Evolutionary conservation across 2,797 vertebrate species (phyloP), one percentile per base, ranked within the genome.

Genomic region (Threskiornis aethiopicus): DNA sequence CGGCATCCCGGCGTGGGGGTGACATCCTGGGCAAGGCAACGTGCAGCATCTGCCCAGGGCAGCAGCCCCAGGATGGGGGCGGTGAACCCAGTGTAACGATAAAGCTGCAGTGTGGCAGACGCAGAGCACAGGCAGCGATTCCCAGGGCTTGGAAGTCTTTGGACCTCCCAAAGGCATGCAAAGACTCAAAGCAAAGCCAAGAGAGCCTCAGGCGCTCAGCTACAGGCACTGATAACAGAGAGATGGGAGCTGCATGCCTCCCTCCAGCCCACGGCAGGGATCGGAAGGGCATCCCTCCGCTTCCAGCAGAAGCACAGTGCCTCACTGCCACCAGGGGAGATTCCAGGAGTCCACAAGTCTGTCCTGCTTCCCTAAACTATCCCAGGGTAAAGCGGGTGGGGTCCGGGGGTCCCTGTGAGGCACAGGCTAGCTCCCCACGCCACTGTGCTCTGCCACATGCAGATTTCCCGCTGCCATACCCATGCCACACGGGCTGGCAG

Each of bases 1-100:
- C 0, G 11, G 78, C 37, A 85, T 29, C 31, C 1, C 0, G 2
- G 52, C 31, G 9, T 0, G 6, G 35, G 33, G 55, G 35, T 41
- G 42, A 18, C 41, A 11, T 16, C 35, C 12, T 10, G 42, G 37
- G 37, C 37, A 65, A 41, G 26, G 65, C 21, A 83, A 81, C 37
- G 51, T 1, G 10, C 12, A 79, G 39, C 2, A 0, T 25, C 44
- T 87, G 49, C 31, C 28, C 26, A 3, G 24, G 47, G 33, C 33
- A 84, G 77, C 49, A 89, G 71, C 39, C 13, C 9, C 21, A 10
- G 39, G 29, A 37, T 86, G 37, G 29, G 61, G 39, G 39, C 0
- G 0, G 35, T 21, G 18, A 70, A 79, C 33, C 28, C 5, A 3
- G 25, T 1, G 3, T 37, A 52, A 59, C 54, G 51, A 62, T 20